Base-by-base conservation (phyloP, 2,113 vertebrate genomes). In the Catharus minimus region DNA sequence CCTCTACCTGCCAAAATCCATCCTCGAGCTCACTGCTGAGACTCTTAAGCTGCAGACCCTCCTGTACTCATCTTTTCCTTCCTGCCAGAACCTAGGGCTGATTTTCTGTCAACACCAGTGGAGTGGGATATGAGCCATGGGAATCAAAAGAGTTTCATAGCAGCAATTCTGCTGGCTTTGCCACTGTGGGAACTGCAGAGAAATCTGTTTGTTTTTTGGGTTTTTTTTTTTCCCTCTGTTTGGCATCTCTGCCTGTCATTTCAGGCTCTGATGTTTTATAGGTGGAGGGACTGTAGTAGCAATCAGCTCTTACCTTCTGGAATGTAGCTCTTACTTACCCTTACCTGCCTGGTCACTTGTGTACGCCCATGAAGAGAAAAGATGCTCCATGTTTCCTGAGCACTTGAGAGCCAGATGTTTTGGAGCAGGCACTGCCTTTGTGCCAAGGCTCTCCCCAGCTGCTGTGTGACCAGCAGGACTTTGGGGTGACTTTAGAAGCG, bases 21-120 rank as follows among this genome's bases (percentile, higher is more conserved):
- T 1, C 3, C 23, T 76, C 0, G 0, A 49, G 16, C 68, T 77
- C 2, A 0, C 28, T 76, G 49, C n/a, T n/a, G 80, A 76, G 32
- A 26, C 6, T 50, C 13, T 46, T 28, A 41, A 21, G n/a, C 44
- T 75, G 28, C 49, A 67, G 57, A 72, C 38, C 23, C 23, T 90
- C 28, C 38, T 1, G 1, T 43, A 38, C 19, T 50, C 0, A 0
- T 46, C n/a, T 64, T 17, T 43, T 60, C 24, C 47, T 53, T 60
- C 62, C 41, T 2, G 2, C 28, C 27, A 44, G 64, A 83, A 47
- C 50, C 24, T 20, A 52, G 36, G n/a, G 24, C 41, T 86, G 33
- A 15, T 81, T 49, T 82, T 81, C 52, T 75, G 28, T 43, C 38
- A 88, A 22, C 7, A 7, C 43, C 75, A 66, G 28, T 1, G 2